Evolutionary conservation across 2,113 vertebrate genomes (phyloP), one percentile per base, ranked within the genome.

Genomic region (Platysternon megacephalum): DNA sequence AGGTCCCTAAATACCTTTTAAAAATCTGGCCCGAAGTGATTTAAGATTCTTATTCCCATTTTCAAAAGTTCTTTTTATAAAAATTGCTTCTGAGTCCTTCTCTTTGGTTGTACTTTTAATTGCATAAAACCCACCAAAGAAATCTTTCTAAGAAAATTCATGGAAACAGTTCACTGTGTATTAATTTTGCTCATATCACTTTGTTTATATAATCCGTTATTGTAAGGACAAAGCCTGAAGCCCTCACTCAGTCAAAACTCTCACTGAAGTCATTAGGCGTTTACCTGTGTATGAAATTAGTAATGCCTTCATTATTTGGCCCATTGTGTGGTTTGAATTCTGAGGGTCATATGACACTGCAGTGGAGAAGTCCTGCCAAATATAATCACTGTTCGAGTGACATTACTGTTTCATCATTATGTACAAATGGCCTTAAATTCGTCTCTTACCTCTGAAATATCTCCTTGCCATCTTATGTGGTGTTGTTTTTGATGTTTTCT

Each of bases 1-100:
- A 61, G 58, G 58, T 12, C 29, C 58, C 24, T 61, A 32, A 61
- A 61, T 61, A 61, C 11, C 58, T 61, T 61, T 35, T 35, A 72
- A 72, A 72, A n/a, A 68, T 68, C 16, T 68, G 61, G 61, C 4
- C 8, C 61, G n/a, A n/a, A n/a, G 8, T 61, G 58, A 12, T 13
- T 32, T 29, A 91, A 88, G 52, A 95, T 95, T 90, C 96, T 97
- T 93, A 61, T 65, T 95, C 89, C n/a, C 56, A 89, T 32, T 94
- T 93, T 96, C 92, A 94, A 95, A 91, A 92, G 90, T 83, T 91
- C 94, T 94, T 96, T 91, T 88, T 91, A 46, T 89, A 61, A 94
- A 94, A 88, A 85, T 92, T 92, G 88, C 95, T 32, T 58, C 24
- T 26, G 28, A 32, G 28, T 58, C 28, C 28, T 58, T 58, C 12